Base-by-base conservation (phyloP, 2,113 vertebrate genomes). In the Pelobates fuscus region DNA sequence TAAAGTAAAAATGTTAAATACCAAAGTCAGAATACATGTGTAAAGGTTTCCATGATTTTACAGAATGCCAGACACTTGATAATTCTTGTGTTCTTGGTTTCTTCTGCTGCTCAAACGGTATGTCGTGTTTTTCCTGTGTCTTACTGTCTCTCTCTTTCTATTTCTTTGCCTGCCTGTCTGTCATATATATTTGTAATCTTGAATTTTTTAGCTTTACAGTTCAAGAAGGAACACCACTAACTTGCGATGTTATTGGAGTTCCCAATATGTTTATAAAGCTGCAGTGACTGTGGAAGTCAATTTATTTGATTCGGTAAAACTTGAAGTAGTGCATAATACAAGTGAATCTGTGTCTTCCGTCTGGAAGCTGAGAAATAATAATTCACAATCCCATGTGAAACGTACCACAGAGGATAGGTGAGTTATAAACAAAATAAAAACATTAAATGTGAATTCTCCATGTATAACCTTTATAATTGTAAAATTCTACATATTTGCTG, bases 301-400 rank as follows among this genome's bases (percentile, higher is more conserved):
- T 62, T 3, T 85, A 27, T 83, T 89, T 84, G 79, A 85, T 77
- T 80, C 85, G 41, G 25, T 69, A 46, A 77, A 82, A 67, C 60
- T 89, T 75, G 81, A 75, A 79, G 77, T 88, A 20, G 64, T 80
- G 68, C 80, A 85, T 80, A 89, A 59, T 18, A 78, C 85, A 80
- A 83, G 81, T 58, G 80, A 78, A 20, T 77, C 79, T 0, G 58
- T 68, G 73, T 80, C 83, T 21, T 90, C 82, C 20, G 23, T 80
- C 66, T 90, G 86, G 83, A 26, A 78, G 63, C 86, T 83, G 69
- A 79, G 78, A 71, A 64, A 82, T 17, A 80, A 63, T 10, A 26
- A 78, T 59, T 18, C 20, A 2, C 24, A 37, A 17, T 18, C n/a
- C 2, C 5, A 27, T 15, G 25, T 61, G 25, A 18, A 61, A 2